These are phyloP conservation scores for Dendrocincla fuliginosa DNA, from an alignment of 2,797 vertebrate genomes.

Conservation along the genomic window DNA sequence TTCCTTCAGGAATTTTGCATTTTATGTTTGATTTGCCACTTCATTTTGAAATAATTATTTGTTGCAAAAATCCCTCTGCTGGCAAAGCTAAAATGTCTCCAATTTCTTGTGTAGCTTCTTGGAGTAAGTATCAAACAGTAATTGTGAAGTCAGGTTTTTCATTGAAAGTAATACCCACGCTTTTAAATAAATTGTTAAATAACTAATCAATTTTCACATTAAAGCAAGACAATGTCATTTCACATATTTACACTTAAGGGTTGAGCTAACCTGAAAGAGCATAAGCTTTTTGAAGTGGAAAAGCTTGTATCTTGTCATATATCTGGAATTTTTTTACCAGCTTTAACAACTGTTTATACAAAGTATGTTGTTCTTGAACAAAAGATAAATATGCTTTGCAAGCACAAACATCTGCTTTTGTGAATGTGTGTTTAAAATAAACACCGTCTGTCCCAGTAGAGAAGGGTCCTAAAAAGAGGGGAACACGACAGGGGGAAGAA, in stretches of 20 bases:
- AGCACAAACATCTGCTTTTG: slow-evolving; percentile 36
- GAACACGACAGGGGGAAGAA: neutral
- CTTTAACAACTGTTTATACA: neutral
- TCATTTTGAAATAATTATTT: slow-evolving; percentile 63
- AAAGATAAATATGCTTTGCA: slow-evolving; percentile 46
- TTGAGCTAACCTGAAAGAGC: slow-evolving; percentile 45
- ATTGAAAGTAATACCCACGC: slow-evolving; percentile 41
- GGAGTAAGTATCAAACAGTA: slow-evolving; percentile 50
- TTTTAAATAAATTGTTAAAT: slow-evolving; percentile 77
- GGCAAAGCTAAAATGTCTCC: slow-evolving; percentile 68
- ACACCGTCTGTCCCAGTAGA: slow-evolving; percentile 43
- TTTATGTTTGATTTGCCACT: slow-evolving; percentile 21
- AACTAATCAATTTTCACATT: slow-evolving; percentile 66
- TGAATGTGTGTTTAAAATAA: slow-evolving; percentile 41
- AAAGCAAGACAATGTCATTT: slow-evolving; percentile 71
- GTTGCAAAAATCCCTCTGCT: slow-evolving; percentile 42
- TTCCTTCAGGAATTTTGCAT: neutral
- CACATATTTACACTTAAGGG: slow-evolving; percentile 69
- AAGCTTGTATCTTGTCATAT: slow-evolving; percentile 26
- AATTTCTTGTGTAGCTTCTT: slow-evolving; percentile 57
- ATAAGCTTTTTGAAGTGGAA: slow-evolving; percentile 38
- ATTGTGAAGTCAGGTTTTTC: slow-evolving; percentile 36
- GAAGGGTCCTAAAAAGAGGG: slow-evolving; percentile 1
- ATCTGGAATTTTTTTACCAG: slow-evolving; percentile 31
- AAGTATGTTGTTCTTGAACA: slow-evolving; percentile 8